Evolutionary conservation across 1,140 invertebrate species (phyloP), one percentile per base, ranked within the genome.

Genomic region (Rhyacophila brunnea): DNA sequence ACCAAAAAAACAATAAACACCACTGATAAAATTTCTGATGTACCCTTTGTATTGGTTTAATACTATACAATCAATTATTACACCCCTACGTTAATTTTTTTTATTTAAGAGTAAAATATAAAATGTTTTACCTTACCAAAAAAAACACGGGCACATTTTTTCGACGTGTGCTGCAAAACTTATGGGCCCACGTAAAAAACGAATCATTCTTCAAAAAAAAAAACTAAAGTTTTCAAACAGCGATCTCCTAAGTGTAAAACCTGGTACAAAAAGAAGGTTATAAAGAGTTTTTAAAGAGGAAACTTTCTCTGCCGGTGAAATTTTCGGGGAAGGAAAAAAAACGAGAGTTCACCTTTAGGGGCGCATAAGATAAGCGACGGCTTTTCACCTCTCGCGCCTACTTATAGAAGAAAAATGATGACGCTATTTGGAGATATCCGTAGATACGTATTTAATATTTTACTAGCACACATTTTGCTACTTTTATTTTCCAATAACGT

Each of bases 281-380:
- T 64, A 64, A 64, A 64, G 62, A 64, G 53, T 64, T 64, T 28
- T 64, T 64, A 60, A 64, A 64, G 54, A 58, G 58, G 58, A 64
- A 64, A 64, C 62, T 64, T 64, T 60, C 45, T 0, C 23, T 40
- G 49, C 62, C 62, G 62, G 62, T 64, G 60, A 60, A 58, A 60
- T 50, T 60, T 17, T 28, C 36, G 20, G 15, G 15, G 35, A n/a
- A 48, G 46, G 48, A 49, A 47, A 56, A 44, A 64, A 64, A 58
- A 34, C 48, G 48, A 52, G 48, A 54, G 54, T 64, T 60, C 40
- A 64, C 62, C 62, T 64, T 64, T 54, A 56, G 53, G 45, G 45
- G 32, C 23, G 17, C 44, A 50, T 28, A 50, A 53, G 54, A 44
- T 55, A 57, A 56, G 43, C 34, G 17, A 42, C 38, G 38, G 11